Evolutionary conservation across 92 coral and sea anemone species (phyloP), one percentile per base, ranked within the genome.

Genomic region (Phenganax subtilis): DNA sequence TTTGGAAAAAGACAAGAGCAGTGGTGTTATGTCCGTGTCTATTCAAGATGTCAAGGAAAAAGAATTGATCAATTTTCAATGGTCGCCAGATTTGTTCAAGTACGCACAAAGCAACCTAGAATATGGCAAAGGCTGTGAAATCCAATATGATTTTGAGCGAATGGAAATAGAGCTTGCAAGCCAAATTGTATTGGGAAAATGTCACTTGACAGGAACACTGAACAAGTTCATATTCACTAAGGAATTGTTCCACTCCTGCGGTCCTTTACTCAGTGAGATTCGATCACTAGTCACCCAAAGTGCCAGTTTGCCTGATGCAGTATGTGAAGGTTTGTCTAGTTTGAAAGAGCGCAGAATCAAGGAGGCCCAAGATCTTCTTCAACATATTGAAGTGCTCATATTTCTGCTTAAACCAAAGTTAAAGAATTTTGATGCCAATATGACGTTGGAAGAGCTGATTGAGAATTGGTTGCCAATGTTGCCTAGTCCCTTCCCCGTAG

Each of bases 231-330:
- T 93, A 14, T 93, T 93, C 76, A 85, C 97, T 17, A 84, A 87
- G 71, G 93, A 91, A 83, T 93, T 93, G 55, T 93, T 93, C 87
- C 96, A 89, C 55, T 88, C 96, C 70, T 91, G 96, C 54, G 87
- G 89, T 27, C 85, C 88, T 28, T 89, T 93, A 53, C 84, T 93
- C 75, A 90, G 80, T 56, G 93, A 93, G 37, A 66, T 93, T 44
- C 89, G 90, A 53, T 72, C 82, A 71, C 54, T 88, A 15, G 82
- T 93, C 47, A 92, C 96, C 1, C 97, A 91, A 72, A 80, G 80
- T 12, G 82, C 89, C 54, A 68, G 73, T 54, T 87, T 93, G 0
- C 88, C 89, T 16, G 85, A 81, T 3, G 84, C 82, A 67, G 82
- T 93, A 58, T 89, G 87, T 15, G 61, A 77, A 53, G 90, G 89